Evolutionary conservation across 2,113 vertebrate genomes (phyloP), one percentile per base, ranked within the genome.

Genomic region (Heterocephalus glaber): DNA sequence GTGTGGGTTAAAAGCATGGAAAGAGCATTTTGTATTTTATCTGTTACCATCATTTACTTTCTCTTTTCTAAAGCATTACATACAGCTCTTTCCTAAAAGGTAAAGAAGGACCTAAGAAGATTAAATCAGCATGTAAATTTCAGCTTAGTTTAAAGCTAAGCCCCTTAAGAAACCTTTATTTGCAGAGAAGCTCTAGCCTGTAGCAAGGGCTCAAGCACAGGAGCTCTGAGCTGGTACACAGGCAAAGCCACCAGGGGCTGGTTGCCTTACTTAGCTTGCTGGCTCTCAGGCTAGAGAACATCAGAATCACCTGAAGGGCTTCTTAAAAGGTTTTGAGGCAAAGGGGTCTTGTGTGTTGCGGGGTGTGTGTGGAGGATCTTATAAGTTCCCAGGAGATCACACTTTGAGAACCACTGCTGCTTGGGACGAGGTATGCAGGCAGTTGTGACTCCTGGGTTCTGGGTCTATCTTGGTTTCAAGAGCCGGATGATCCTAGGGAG

Each of bases 71-170:
- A 95, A 74, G 83, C 52, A 52, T 74, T 96, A 47, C 0, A 56
- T 96, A 56, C 0, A 60, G 76, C 65, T 96, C 82, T 96, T 94
- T 72, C 44, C 79, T 77, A 92, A 95, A 97, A 90, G 22, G 92
- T 77, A 85, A 96, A 94, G 96, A 94, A n/a, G 93, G 41, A 63
- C 74, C 72, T 98, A 95, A 97, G 96, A 95, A 96, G 90, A 97
- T 90, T 96, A 95, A 70, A 95, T 26, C 77, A 70, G 70, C 95
- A 95, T 90, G 80, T 90, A 92, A 84, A 74, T 95, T 90, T 96
- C 94, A 96, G 94, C 94, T 95, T 96, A 91, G 26, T 76, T 97
- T 85, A 88, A 63, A 12, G 47, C 76, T 90, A 95, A 89, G 96
- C 58, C 76, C 86, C 16, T 56, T 95, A 96, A 96, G 92, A 96